A percentile compares a stretch with the other conserved stretches of the same genome.
Conservation (phyloP, 2,113 vertebrate species). For the Spheniscus mendiculus region DNA sequence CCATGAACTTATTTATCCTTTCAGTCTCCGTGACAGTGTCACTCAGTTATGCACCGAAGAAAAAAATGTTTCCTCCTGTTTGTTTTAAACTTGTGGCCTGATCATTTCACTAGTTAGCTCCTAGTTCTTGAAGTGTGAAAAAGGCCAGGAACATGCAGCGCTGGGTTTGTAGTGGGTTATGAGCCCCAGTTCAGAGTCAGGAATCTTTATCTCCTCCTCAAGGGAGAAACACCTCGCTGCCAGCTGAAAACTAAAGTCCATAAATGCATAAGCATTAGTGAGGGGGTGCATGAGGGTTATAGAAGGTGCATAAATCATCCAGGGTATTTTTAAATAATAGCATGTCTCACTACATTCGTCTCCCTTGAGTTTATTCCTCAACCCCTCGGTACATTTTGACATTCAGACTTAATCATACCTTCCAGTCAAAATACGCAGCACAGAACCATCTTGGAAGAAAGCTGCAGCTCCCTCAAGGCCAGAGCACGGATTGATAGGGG, state of each 20-base stretch:
- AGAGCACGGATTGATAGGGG: accelerated
- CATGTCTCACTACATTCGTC: constrained; percentile 12
- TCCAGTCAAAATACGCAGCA: background rate
- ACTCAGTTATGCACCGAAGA: accelerated
- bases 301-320: constrained; percentile 33
- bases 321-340: constrained; percentile 36
- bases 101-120: background rate
- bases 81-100: background rate
- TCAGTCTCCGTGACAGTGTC: background rate
- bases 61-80: background rate
- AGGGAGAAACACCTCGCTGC: background rate
- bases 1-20: background rate
- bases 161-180: background rate
- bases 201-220: background rate
- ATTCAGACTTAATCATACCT: constrained; percentile 48
- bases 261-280: constrained; percentile 18
- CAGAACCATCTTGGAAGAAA: background rate
- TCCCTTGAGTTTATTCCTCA: constrained; percentile 52
- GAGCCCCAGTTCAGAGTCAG: background rate
- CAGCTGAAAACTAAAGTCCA: background rate
- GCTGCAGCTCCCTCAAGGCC: background rate
- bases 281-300: background rate
- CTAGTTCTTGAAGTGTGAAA: background rate
- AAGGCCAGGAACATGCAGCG: background rate
- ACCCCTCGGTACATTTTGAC: constrained; percentile 15